Base-by-base conservation (phyloP, 1,140 invertebrate species). In the Cotesia chilonis region DNA sequence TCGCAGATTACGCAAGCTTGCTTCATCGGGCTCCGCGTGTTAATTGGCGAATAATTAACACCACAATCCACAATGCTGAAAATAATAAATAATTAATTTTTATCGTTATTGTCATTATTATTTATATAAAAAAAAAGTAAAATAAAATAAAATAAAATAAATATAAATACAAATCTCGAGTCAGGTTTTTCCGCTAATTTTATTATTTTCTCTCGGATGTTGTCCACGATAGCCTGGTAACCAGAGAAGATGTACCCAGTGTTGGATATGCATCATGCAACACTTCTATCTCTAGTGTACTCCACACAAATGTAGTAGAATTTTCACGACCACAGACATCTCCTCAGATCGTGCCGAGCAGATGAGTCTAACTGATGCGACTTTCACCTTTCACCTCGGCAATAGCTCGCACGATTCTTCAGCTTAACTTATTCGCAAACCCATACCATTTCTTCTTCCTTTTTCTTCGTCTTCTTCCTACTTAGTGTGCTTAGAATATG, bases 341-440 rank as follows among this genome's bases (percentile, higher is more conserved):
- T 73, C 68, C 64, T 55, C 47, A 52, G 64, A 70, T 66, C 70
- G 67, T 69, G 68, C 67, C 47, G 68, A 70, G 63, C 47, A 55
- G 71, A 71, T 75, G 68, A 68, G 65, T 52, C 59, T 73, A 70
- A 59, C 70, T 55, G 47, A 38, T 63, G 75, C 78, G 76, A 84
- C 84, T 87, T 86, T 86, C 85, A 86, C 84, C 84, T 87, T 86
- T 86, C 84, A 81, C 85, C 83, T 86, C 77, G 70, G 38, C 69
- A 66, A 77, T 60, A 75, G 64, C 64, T 66, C 64, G 55, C 61
- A 70, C 69, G 64, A 74, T 60, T 74, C 63, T 47, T 61, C 38
- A 3, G 59, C 47, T 80, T 82, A 78, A 81, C 81, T 84, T 47
- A 47, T 47, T 79, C 73, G 81, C 78, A 79, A 84, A 82, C 82